phyloP scores from a whole-genome alignment of 1,140 invertebrate species.

The Caenorhabditis brenneri region DNA sequence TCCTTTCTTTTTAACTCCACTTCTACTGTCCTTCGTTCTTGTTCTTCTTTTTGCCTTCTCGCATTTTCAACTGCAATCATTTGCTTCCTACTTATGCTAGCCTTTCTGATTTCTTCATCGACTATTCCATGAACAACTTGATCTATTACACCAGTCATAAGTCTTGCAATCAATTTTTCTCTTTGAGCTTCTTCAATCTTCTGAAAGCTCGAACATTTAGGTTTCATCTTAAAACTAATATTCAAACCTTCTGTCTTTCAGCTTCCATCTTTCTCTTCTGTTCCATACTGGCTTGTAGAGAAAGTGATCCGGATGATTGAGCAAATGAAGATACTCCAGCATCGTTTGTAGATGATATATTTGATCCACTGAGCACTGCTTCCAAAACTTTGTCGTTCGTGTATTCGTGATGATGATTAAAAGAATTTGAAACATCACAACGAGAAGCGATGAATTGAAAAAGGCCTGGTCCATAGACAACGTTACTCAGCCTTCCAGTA shows the following conservation, averaged over 20 bases:
- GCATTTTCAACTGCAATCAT: background rate
- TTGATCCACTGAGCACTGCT: background rate
- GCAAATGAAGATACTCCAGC: background rate
- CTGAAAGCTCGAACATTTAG: background rate
- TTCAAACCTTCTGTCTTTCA: background rate
- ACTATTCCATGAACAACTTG: background rate
- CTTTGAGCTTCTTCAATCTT: background rate
- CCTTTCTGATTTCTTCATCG: background rate
- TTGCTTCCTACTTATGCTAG: background rate
- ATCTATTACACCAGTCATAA: background rate
- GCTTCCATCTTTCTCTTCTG: background rate
- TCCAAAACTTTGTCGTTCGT: background rate
- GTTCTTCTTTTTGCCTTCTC: background rate
- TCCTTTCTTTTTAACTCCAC: background rate
- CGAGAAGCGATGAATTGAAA: conserved; percentile 29
- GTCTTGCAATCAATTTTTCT: background rate
- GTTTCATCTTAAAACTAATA: background rate
- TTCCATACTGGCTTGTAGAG: background rate
- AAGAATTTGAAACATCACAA: conserved; percentile 33
- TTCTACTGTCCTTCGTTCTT: background rate
- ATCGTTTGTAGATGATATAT: background rate
- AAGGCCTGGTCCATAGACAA: background rate
- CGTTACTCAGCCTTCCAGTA: background rate
- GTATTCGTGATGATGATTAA: conserved; percentile 14
- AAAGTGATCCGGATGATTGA: background rate